Evolutionary conservation across 2,888 invertebrate genomes (phyloP).

Genomic region (Dinocampus coccinellae): DNA sequence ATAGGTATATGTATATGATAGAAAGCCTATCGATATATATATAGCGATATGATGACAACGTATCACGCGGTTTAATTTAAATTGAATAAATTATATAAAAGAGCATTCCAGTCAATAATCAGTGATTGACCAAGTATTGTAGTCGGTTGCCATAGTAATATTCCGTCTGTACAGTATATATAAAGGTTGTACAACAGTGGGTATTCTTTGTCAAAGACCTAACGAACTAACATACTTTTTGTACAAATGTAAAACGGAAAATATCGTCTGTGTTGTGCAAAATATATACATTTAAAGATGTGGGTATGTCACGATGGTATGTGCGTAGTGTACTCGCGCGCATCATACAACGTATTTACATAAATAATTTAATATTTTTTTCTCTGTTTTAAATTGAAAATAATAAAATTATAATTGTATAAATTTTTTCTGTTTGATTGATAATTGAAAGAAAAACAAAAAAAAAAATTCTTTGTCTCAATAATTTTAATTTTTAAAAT

Average conservation of each 20-base stretch:
- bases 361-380: not conserved
- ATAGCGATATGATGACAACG: not conserved
- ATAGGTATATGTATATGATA: not conserved
- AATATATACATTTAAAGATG: slow-evolving; percentile 37
- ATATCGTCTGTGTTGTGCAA: not conserved
- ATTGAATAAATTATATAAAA: slow-evolving; percentile 31
- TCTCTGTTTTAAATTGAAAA: not conserved
- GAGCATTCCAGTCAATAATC: slow-evolving; percentile 50
- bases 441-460: not conserved
- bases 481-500: not conserved
- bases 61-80: slow-evolving; percentile 2
- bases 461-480: not conserved
- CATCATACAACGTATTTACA: slow-evolving; percentile 28
- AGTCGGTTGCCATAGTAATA: slow-evolving; percentile 54
- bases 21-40: not conserved
- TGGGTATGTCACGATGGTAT: slow-evolving; percentile 52
- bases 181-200: not conserved
- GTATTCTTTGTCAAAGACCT: slow-evolving; percentile 14
- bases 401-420: not conserved
- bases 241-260: not conserved
- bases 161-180: slow-evolving; percentile 15
- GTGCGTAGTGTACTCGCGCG: slow-evolving; percentile 43
- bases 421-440: not conserved
- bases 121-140: slow-evolving; percentile 43
- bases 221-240: not conserved